Conservation (phyloP, 2,797 vertebrate species). For the Danionella dracula region DNA sequence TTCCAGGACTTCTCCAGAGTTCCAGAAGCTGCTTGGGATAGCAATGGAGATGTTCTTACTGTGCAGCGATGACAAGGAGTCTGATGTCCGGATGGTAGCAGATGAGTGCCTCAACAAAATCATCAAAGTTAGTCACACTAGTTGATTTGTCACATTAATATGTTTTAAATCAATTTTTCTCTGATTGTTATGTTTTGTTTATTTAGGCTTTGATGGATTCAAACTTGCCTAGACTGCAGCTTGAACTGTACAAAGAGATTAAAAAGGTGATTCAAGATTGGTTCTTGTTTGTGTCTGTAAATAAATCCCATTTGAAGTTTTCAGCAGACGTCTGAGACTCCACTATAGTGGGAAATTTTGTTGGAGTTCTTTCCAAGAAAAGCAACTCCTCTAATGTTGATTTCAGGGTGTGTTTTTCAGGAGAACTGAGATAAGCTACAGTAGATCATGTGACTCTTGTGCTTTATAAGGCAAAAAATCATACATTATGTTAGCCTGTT, state of each 20-base stretch:
- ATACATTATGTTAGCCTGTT: no score
- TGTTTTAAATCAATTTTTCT: not conserved
- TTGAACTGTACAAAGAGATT: slow-evolving; percentile 97
- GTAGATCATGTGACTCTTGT: no score
- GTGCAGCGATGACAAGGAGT: slow-evolving; percentile 92
- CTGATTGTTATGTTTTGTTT: slow-evolving; percentile 4
- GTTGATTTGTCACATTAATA: not conserved
- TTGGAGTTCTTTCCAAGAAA: no score
- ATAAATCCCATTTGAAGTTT: no score
- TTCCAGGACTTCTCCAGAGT: slow-evolving; percentile 92
- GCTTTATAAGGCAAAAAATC: no score
- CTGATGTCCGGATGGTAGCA: slow-evolving; percentile 96
- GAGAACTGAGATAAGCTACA: no score
- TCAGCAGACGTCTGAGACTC: no score
- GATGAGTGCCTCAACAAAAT: slow-evolving; percentile 99
- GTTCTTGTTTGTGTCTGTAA: not conserved
- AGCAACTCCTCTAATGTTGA: no score
- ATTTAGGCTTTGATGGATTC: slow-evolving; percentile 94
- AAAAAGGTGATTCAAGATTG: slow-evolving; percentile 84
- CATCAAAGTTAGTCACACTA: slow-evolving; percentile 81
- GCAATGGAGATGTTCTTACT: slow-evolving; percentile 97
- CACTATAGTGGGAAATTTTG: no score
- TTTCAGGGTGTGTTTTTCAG: no score
- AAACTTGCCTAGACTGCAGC: slow-evolving; percentile 88
- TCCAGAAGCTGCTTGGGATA: slow-evolving; percentile 96